Conservation (phyloP, 2,113 vertebrate species). For the Gopherus flavomarginatus region DNA sequence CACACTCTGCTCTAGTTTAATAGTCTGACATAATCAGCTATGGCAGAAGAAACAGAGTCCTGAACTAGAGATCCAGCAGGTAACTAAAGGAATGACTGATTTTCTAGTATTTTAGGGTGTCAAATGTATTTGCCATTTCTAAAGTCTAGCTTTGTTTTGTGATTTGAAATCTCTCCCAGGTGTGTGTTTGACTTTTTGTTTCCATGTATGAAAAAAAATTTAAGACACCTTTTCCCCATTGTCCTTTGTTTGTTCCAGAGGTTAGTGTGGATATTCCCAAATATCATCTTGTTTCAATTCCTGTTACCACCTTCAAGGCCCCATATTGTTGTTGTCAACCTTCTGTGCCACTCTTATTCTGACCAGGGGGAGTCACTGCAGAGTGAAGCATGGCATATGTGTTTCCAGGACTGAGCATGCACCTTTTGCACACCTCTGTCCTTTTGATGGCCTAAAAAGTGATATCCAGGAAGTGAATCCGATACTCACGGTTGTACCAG, state of each 20-base stretch:
- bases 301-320: neutral
- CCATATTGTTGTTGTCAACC: rapidly evolving
- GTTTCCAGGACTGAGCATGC: neutral
- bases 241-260: neutral
- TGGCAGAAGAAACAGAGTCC: neutral
- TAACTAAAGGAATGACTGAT: neutral
- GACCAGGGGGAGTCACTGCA: neutral
- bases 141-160: neutral
- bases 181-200: neutral
- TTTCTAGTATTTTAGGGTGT: neutral
- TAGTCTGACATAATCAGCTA: neutral
- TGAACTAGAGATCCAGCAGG: neutral
- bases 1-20: neutral
- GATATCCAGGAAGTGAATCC: neutral
- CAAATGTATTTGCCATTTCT: neutral
- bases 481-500: neutral
- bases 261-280: neutral
- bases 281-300: neutral
- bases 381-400: neutral
- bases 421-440: neutral
- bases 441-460: neutral
- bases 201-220: neutral
- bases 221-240: neutral
- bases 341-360: neutral
- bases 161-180: neutral